Conservation (phyloP, 2,797 vertebrate species). For the Tenualosa thibaudeaui region DNA sequence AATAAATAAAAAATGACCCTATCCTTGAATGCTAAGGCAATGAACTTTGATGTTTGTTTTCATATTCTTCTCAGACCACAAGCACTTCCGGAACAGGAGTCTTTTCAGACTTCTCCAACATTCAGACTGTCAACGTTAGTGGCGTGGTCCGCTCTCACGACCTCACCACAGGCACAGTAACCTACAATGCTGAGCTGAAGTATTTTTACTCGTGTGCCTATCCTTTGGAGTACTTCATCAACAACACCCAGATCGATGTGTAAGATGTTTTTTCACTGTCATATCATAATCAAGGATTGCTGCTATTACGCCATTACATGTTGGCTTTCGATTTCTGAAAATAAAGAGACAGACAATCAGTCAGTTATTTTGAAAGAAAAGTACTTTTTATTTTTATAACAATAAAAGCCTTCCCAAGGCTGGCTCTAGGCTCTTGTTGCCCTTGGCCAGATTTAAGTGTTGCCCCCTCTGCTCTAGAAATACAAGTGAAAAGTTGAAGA, state of each 20-base stretch:
- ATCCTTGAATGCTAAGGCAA: not conserved
- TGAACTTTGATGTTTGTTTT: not conserved
- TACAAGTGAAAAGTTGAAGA: too few relatives aligned
- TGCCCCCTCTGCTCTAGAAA: too few relatives aligned
- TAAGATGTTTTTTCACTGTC: conserved; percentile 53
- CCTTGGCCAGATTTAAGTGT: too few relatives aligned
- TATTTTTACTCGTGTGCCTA: conserved; percentile 75
- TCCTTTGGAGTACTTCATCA: conserved; percentile 74
- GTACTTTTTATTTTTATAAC: too few relatives aligned
- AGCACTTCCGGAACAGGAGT: conserved; percentile 61
- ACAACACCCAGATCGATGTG: conserved; percentile 74
- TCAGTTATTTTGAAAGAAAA: too few relatives aligned
- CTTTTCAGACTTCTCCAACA: conserved; percentile 72
- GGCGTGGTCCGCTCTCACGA: conserved; percentile 67
- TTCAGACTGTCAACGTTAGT: conserved; percentile 72
- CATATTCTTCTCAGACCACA: conserved; percentile 59
- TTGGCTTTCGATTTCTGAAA: not conserved
- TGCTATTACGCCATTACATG: not conserved
- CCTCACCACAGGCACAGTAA: conserved; percentile 61
- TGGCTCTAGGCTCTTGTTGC: too few relatives aligned
- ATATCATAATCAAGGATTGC: not conserved
- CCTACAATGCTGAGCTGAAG: conserved; percentile 69
- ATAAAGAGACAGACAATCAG: not conserved
- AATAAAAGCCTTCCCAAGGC: too few relatives aligned
- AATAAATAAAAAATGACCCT: too few relatives aligned